Evolutionary conservation across 2,113 vertebrate species (phyloP).

Genomic region (Rynchops niger): DNA sequence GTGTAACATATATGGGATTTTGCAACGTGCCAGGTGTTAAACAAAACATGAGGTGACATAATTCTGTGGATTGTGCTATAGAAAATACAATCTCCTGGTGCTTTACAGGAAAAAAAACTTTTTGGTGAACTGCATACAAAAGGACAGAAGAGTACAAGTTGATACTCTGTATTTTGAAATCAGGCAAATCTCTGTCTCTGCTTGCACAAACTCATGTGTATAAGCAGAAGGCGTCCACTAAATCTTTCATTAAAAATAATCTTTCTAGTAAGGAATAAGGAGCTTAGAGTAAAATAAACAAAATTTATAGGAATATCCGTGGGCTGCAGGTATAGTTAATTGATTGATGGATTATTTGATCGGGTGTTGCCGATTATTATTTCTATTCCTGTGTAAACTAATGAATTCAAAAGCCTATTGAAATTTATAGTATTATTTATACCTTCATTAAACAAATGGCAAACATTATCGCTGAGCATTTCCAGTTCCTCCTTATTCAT

Average conservation of each 20-base stretch:
- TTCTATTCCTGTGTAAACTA: background rate
- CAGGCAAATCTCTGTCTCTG: background rate
- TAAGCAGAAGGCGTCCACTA: background rate
- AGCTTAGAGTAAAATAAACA: slow-evolving; percentile 12
- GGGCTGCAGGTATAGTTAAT: background rate
- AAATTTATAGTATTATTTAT: background rate
- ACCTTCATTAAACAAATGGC: background rate
- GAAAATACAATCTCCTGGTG: background rate
- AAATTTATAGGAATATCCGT: slow-evolving; percentile 7
- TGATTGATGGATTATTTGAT: slow-evolving; percentile 2
- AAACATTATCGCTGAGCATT: background rate
- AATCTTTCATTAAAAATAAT: background rate
- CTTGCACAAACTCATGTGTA: background rate
- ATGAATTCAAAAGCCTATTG: slow-evolving; percentile 25
- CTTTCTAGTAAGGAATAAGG: background rate
- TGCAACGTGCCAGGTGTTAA: background rate
- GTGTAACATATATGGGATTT: background rate
- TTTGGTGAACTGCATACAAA: background rate
- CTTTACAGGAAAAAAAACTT: background rate
- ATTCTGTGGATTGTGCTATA: background rate
- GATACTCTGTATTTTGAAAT: background rate
- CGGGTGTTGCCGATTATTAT: background rate
- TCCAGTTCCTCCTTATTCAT: background rate
- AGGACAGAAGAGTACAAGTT: background rate
- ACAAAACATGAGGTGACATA: slow-evolving; percentile 17